Percentiles rank a stretch among this genome's conserved stretches.
Evolutionary conservation across 2,797 vertebrate genomes (phyloP).

Genomic region (Onychomys leucogaster): DNA sequence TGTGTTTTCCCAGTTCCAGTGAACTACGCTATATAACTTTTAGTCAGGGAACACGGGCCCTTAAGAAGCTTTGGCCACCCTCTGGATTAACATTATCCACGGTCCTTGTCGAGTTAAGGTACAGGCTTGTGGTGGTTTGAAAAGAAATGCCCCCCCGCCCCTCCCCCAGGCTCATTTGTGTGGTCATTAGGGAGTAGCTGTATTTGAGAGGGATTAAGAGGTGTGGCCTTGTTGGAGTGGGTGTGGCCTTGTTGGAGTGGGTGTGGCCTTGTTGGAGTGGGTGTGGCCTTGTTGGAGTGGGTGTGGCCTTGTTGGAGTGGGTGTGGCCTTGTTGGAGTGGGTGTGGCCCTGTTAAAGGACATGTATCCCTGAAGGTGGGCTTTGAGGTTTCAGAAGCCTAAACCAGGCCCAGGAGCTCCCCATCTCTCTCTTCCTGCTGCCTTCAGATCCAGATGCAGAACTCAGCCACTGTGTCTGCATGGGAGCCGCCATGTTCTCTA

Average conservation of each 20-base stretch:
- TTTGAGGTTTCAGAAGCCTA: not conserved
- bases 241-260: too few relatives aligned
- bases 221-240: not conserved
- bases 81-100: not conserved
- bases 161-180: not conserved
- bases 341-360: not conserved
- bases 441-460: not conserved
- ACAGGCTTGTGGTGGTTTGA: not conserved
- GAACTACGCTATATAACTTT: not conserved
- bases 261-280: not conserved
- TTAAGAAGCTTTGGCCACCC: not conserved
- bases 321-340: not conserved
- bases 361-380: not conserved
- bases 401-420: not conserved
- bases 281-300: too few relatives aligned
- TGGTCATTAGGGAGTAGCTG: not conserved
- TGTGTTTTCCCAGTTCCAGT: not conserved
- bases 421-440: not conserved
- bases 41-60: not conserved
- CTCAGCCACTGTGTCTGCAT: not conserved
- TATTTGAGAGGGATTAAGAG: not conserved
- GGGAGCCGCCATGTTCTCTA: not conserved
- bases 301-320: too few relatives aligned
- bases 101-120: not conserved
- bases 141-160: not conserved